phyloP scores from a whole-genome alignment of 1,140 invertebrate genomes.

The Bombyx mandarina region DNA sequence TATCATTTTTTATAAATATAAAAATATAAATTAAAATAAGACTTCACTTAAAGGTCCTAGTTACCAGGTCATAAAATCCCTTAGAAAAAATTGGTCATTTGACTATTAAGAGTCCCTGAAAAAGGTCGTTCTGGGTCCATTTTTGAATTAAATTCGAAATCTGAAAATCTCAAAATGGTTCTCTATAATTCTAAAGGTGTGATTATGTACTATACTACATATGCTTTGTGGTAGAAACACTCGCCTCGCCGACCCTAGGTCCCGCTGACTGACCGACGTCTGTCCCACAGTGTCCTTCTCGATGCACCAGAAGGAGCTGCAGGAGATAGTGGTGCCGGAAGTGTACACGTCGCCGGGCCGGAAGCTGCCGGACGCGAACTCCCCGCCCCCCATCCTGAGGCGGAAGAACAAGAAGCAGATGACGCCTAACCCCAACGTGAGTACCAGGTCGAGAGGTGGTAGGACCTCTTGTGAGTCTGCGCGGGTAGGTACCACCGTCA shows the following conservation, averaged over 20 bases:
- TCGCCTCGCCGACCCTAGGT: no score
- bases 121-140: no score
- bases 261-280: neutral
- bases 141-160: no score
- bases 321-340: conserved; percentile 44
- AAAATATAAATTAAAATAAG: no score
- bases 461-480: no score
- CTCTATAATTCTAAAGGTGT: neutral
- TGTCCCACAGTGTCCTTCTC: conserved; percentile 42
- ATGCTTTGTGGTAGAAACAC: neutral
- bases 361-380: conserved; percentile 30
- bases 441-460: conserved; percentile 19
- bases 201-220: neutral
- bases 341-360: conserved; percentile 44
- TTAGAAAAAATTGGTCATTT: no score
- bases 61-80: no score
- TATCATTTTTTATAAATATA: no score
- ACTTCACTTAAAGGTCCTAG: no score
- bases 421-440: conserved; percentile 42
- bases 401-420: conserved; percentile 42
- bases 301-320: conserved; percentile 29
- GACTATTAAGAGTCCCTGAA: no score
- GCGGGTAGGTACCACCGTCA: conserved; percentile 65
- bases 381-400: conserved; percentile 74
- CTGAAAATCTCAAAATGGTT: no score